These are phyloP conservation scores for Rhamnusium bicolor DNA, from an alignment of 2,888 invertebrate genomes.

Conservation along the genomic window DNA sequence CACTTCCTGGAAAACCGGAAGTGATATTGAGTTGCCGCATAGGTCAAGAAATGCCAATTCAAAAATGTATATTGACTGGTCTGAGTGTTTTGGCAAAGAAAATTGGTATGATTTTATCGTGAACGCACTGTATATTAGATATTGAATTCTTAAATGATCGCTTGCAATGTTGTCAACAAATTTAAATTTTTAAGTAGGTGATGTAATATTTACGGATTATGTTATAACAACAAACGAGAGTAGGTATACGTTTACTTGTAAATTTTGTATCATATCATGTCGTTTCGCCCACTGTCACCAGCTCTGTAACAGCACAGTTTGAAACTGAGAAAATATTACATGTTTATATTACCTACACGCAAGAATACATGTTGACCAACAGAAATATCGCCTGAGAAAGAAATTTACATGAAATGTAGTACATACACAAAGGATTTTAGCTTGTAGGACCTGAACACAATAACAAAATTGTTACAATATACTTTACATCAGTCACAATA, in stretches of 20 bases:
- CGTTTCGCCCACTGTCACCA: conserved; percentile 12
- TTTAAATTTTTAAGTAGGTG: background rate
- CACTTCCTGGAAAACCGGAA: too few relatives aligned
- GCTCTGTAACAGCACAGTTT: background rate
- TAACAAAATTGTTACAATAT: conserved; percentile 7
- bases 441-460: background rate
- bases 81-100: too few relatives aligned
- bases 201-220: background rate
- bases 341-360: conserved; percentile 1
- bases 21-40: too few relatives aligned
- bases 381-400: background rate
- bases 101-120: too few relatives aligned
- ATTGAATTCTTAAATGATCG: too few relatives aligned
- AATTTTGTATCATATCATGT: background rate
- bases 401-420: conserved; percentile 2
- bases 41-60: too few relatives aligned
- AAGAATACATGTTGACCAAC: conserved; percentile 2
- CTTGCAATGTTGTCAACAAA: too few relatives aligned
- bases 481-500: conserved; percentile 12
- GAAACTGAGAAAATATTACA: background rate
- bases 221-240: background rate
- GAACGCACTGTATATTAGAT: too few relatives aligned
- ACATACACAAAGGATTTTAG: background rate
- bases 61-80: too few relatives aligned
- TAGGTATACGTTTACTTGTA: background rate